Evolutionary conservation across 2,888 invertebrate genomes (phyloP).

Genomic region (Lamellibrachia columna): DNA sequence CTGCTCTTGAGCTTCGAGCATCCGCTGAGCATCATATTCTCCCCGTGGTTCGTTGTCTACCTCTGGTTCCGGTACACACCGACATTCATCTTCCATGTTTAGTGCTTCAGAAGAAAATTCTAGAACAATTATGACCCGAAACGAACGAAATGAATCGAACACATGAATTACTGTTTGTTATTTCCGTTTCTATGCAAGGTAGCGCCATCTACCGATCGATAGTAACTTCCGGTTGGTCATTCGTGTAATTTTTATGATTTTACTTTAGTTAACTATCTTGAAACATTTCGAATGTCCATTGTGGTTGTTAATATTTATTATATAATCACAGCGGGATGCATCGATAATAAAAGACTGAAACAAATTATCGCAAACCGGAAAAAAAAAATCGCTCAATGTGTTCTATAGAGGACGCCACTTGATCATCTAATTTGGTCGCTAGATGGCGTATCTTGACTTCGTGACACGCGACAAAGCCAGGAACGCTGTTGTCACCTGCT

Average conservation of each 20-base stretch:
- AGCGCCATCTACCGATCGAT: neutral
- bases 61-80: neutral
- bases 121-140: neutral
- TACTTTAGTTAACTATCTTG: neutral
- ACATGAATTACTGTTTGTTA: neutral
- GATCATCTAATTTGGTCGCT: neutral
- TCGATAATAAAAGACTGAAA: neutral
- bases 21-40: neutral
- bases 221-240: neutral
- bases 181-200: slow-evolving; percentile 5
- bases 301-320: neutral
- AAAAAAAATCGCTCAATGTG: neutral
- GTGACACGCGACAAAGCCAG: neutral
- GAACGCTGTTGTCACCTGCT: neutral
- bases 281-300: neutral
- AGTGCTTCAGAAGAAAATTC: neutral
- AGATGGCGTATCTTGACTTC: neutral
- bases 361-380: neutral
- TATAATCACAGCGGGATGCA: neutral
- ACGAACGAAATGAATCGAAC: neutral
- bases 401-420: neutral
- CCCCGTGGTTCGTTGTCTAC: neutral
- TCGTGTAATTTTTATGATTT: neutral
- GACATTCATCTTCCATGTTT: neutral
- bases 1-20: neutral